Base-by-base conservation (phyloP, 2,888 invertebrate species). In the Tenthredo notha region DNA sequence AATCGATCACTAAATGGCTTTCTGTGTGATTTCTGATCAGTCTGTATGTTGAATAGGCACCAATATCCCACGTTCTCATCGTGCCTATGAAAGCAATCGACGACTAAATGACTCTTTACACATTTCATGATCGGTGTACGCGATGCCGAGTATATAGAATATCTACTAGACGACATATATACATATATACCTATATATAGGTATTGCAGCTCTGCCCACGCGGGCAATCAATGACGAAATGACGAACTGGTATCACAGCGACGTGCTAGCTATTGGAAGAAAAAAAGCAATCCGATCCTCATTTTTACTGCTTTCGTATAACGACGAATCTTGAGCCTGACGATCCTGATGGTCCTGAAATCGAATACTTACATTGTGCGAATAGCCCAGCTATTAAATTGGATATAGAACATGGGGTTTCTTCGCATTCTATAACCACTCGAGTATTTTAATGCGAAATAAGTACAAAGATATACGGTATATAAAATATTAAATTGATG, bases 71-170 rank as follows among this genome's bases (percentile, higher is more conserved):
- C 70, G 70, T 33, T 29, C 70, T 18, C 37, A 37, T 37, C 43
- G 47, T 47, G 21, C 7, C 40, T 50, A 40, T 40, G 50, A 50
- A 50, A 50, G 77, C 77, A 33, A 77, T 77, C 77, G 77, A 77
- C 21, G 77, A 33, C 50, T 77, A 54, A 77, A 77, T 54, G 77
- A 77, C 77, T 77, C 77, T 77, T 77, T 77, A 77, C 77, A 77
- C 77, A 77, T 77, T 77, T 77, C 37, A 50, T 54, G 77, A 77
- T 77, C 77, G 77, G 50, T 54, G 77, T 12, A 72, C 50, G 21
- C 77, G 50, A 47, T 50, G 77, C 33, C 6, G 25, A 37, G 50
- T 50, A 54, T 9, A 21, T n/a, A 74, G 18, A 43, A 29, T 47
- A 15, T 54, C 5, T 54, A 54, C n/a, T 54, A 10, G 54, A 18